These are phyloP conservation scores for Actinia tenebrosa DNA, from an alignment of 64 coral and sea anemone species.

Conservation along the genomic window DNA sequence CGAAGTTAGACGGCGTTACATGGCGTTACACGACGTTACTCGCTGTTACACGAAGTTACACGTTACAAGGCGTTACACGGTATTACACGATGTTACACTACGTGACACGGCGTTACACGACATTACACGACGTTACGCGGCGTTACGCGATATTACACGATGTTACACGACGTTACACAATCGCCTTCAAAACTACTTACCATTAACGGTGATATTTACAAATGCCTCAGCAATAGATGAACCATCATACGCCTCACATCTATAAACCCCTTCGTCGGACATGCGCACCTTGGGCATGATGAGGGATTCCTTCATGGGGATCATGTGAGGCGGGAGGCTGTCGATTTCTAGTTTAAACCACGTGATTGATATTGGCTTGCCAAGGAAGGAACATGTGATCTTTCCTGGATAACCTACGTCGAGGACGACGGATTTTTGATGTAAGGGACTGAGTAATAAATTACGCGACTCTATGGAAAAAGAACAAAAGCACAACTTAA, in stretches of 20 bases:
- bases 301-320: constrained; percentile 48
- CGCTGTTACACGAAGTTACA: too few relatives aligned
- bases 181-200: constrained; percentile 34
- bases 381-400: constrained; percentile 48
- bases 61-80: too few relatives aligned
- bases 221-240: constrained; percentile 31
- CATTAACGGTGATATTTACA: constrained; percentile 42
- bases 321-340: constrained; percentile 55
- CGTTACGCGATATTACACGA: too few relatives aligned
- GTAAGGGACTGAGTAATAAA: constrained; percentile 38
- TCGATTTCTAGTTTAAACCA: constrained; percentile 60
- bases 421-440: constrained; percentile 40
- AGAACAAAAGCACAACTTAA: not conserved
- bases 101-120: too few relatives aligned
- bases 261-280: constrained; percentile 57
- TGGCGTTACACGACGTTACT: too few relatives aligned
- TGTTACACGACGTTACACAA: too few relatives aligned
- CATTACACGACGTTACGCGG: too few relatives aligned
- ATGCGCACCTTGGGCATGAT: constrained; percentile 55
- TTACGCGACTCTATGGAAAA: not conserved
- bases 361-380: constrained; percentile 45
- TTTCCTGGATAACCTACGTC: constrained; percentile 32
- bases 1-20: too few relatives aligned
- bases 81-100: too few relatives aligned
- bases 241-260: constrained; percentile 55